phyloP scores from a whole-genome alignment of 1,140 invertebrate species.

The Monomorium pharaonis region DNA sequence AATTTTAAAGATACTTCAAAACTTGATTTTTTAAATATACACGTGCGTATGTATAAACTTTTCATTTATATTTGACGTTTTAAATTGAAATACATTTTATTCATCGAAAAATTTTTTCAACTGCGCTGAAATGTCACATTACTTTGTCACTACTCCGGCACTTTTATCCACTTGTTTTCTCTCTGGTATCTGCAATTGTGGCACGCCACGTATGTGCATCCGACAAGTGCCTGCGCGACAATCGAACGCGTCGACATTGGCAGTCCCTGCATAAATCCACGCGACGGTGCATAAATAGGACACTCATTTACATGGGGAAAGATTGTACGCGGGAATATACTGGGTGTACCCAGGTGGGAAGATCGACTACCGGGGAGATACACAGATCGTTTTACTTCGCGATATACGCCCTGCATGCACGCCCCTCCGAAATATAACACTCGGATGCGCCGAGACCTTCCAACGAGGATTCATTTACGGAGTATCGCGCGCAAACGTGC shows the following conservation, averaged over 20 bases:
- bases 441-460: not conserved
- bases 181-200: constrained; percentile 16
- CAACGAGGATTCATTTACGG: constrained; percentile 1
- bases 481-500: not conserved
- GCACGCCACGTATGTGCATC: not conserved
- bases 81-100: not conserved
- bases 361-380: not conserved
- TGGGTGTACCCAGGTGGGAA: constrained; percentile 7
- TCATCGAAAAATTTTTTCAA: not conserved
- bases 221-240: constrained; percentile 40
- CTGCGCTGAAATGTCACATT: not conserved
- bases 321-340: constrained; percentile 65
- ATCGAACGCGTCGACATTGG: constrained; percentile 68
- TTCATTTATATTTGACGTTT: not conserved
- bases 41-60: not conserved
- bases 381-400: not conserved
- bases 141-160: not conserved
- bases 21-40: not conserved
- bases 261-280: constrained; percentile 71
- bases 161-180: constrained; percentile 8
- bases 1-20: not conserved
- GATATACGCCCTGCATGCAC: not conserved
- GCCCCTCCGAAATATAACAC: not conserved
- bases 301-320: constrained; percentile 62
- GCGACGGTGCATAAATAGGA: constrained; percentile 62